Evolutionary conservation across 2,113 vertebrate genomes (phyloP), one percentile per base, ranked within the genome.

Genomic region (Odontesthes bonariensis): DNA sequence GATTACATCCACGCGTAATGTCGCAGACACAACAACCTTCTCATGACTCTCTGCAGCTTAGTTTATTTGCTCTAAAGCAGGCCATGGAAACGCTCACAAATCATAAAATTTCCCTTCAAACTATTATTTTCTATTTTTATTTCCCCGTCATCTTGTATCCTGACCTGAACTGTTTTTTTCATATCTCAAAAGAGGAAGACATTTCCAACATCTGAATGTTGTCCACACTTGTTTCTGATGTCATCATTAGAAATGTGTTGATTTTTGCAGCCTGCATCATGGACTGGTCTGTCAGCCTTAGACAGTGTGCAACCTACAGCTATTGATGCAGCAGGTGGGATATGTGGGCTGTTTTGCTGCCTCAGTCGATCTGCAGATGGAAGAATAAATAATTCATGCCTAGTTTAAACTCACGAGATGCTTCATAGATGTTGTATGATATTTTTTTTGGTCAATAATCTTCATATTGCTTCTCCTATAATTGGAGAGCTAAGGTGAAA

Each of bases 331-430:
- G 27, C 49, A 57, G 19, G 6, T 65, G 14, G 13, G 33, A 53
- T 33, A 23, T 12, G 49, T 69, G 62, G 49, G 49, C 63, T 35
- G 35, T 16, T 69, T 38, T 13, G n/a, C 47, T 55, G 54, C 74
- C 52, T 70, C 63, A 31, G 23, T 52, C 49, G 11, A 35, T 38
- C 35, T 11, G 6, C 9, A 22, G 69, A 9, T 44, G 42, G 49
- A 51, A 59, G 75, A 72, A 69, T 19, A 63, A 60, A 60, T 46
- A 40, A 55, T 33, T 77, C 73, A 27, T 55, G 44, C 64, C 16
- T 8, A 16, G 42, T 27, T 14, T 66, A 32, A 69, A 55, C 8
- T 2, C 33, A 38, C 6, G n/a, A 35, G 63, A 53, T 20, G 69
- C 31, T 32, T 17, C 14, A 27, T 27, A 27, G 27, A 27, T 27